Conservation (phyloP, 2,797 vertebrate genomes). For the Sebastes oblongus region DNA sequence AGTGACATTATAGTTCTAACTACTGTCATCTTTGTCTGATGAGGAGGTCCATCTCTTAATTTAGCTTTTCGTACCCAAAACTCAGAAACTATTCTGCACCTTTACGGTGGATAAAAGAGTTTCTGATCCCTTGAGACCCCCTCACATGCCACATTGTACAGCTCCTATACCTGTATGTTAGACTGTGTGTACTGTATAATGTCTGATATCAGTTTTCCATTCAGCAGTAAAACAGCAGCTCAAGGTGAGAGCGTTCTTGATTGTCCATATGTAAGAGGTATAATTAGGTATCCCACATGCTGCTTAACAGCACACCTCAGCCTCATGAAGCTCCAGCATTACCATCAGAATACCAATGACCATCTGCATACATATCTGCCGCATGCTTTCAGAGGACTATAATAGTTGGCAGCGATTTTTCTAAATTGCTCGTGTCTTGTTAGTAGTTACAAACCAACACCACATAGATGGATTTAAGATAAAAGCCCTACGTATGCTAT, state of each 20-base stretch:
- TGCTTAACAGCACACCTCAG: slow-evolving; percentile 65
- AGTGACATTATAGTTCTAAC: too few species aligned
- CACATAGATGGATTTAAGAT: slow-evolving; percentile 1
- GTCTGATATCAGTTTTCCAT: slow-evolving; percentile 11
- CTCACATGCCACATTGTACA: not conserved
- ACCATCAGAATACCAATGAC: slow-evolving; percentile 55
- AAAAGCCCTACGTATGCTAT: not conserved
- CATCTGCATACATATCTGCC: slow-evolving; percentile 44
- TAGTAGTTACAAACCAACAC: slow-evolving; percentile 24
- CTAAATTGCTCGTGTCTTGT: slow-evolving; percentile 23
- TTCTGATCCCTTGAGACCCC: not conserved
- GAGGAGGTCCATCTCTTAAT: not conserved
- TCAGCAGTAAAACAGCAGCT: slow-evolving; percentile 35
- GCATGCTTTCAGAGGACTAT: slow-evolving; percentile 18
- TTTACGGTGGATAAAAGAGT: not conserved
- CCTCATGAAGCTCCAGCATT: slow-evolving; percentile 39
- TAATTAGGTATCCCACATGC: slow-evolving; percentile 67
- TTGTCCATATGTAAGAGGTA: slow-evolving; percentile 64
- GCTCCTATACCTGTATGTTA: not conserved
- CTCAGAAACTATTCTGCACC: not conserved
- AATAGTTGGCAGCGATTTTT: slow-evolving; percentile 5
- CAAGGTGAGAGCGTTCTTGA: slow-evolving; percentile 74
- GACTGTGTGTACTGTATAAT: not conserved
- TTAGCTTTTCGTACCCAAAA: not conserved
- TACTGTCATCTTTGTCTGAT: not conserved